Evolutionary conservation across 2,797 vertebrate genomes (phyloP).

Genomic region (Ptychadena robeensis): DNA sequence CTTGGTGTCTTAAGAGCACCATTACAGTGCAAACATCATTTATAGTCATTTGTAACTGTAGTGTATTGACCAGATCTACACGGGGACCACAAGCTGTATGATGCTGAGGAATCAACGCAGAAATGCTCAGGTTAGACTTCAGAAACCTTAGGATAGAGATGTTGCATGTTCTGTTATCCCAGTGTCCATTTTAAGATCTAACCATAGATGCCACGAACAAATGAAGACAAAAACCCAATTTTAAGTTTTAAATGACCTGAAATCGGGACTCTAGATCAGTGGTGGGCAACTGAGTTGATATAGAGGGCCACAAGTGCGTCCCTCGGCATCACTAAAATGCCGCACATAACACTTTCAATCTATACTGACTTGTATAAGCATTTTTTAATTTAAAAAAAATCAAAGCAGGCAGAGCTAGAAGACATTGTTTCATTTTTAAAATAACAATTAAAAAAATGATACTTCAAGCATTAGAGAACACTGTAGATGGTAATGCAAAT

Average conservation of each 20-base stretch:
- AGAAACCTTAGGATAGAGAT: not conserved
- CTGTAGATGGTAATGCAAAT: too few relatives aligned
- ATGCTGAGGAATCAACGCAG: constrained; percentile 59
- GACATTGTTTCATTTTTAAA: too few relatives aligned
- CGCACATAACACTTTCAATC: too few relatives aligned
- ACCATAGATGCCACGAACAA: not conserved
- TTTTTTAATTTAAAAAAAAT: too few relatives aligned
- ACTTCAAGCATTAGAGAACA: too few relatives aligned
- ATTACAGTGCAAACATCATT: constrained; percentile 41
- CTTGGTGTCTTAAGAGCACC: constrained; percentile 52
- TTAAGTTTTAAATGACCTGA: not conserved
- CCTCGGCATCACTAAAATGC: too few relatives aligned
- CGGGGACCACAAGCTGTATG: constrained; percentile 6
- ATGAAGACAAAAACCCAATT: not conserved
- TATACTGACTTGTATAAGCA: too few relatives aligned
- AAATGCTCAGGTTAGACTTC: constrained; percentile 1
- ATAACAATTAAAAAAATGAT: too few relatives aligned
- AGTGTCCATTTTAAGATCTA: not conserved
- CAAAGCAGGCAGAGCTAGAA: too few relatives aligned
- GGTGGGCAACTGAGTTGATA: too few relatives aligned
- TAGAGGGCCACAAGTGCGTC: too few relatives aligned
- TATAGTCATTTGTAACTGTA: constrained; percentile 51
- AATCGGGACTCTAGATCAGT: not conserved
- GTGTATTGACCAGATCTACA: constrained; percentile 31
- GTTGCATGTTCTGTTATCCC: not conserved